Evolutionary conservation across 2,888 invertebrate genomes (phyloP).

Genomic region (Alloplasta piceator): DNA sequence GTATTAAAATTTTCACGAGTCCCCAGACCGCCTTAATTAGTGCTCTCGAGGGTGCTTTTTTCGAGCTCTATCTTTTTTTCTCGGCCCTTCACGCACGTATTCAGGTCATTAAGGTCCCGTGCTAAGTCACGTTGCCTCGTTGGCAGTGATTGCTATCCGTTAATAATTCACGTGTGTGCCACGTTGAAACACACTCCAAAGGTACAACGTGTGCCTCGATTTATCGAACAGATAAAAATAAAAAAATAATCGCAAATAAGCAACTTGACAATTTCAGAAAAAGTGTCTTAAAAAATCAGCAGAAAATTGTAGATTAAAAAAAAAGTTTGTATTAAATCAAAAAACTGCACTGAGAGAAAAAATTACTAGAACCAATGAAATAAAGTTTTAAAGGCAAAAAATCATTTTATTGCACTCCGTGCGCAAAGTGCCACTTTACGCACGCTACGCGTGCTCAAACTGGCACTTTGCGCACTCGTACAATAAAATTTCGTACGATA

Average conservation of each 20-base stretch:
- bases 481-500: too few species aligned
- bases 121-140: neutral
- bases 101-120: slow-evolving; percentile 50
- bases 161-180: slow-evolving; percentile 31
- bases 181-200: neutral
- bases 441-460: too few species aligned
- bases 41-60: slow-evolving; percentile 35
- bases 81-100: slow-evolving; percentile 56
- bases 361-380: too few species aligned
- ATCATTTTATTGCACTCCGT: too few species aligned
- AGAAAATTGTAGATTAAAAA: too few species aligned
- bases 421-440: too few species aligned
- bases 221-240: neutral
- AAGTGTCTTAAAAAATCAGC: too few species aligned
- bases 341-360: too few species aligned
- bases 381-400: too few species aligned
- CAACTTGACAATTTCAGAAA: neutral
- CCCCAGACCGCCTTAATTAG: slow-evolving; percentile 56
- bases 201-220: neutral
- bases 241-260: neutral
- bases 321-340: too few species aligned
- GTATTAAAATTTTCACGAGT: slow-evolving; percentile 52
- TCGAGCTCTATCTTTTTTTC: slow-evolving; percentile 30
- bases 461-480: too few species aligned
- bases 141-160: slow-evolving; percentile 25